Evolutionary conservation across 2,113 vertebrate genomes (phyloP).

Genomic region (Lophura nycthemera): DNA sequence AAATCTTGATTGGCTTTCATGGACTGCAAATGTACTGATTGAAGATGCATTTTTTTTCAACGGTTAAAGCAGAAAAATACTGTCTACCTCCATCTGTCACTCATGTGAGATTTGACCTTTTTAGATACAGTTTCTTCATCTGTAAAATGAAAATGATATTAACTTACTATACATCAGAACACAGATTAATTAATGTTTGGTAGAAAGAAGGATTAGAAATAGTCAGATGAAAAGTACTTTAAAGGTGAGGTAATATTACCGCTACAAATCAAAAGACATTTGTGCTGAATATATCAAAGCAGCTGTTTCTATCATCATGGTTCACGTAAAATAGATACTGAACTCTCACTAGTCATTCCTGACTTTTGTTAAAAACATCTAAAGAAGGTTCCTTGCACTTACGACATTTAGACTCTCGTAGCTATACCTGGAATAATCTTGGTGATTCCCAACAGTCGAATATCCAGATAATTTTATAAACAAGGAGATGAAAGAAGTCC

Average conservation of each 20-base stretch:
- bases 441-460: not conserved
- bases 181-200: not conserved
- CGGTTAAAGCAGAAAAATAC: not conserved
- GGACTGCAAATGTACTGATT: not conserved
- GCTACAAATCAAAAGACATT: slow-evolving; percentile 4
- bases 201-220: slow-evolving; percentile 2
- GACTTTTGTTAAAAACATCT: not conserved
- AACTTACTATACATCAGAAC: not conserved
- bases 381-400: not conserved
- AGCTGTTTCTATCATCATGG: not conserved
- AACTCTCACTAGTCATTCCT: not conserved
- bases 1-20: not conserved
- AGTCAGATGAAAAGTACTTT: not conserved
- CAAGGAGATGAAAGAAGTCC: not conserved
- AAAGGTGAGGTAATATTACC: not conserved
- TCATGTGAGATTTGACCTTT: slow-evolving; percentile 16
- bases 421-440: not conserved
- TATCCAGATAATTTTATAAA: not conserved
- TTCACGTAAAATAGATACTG: not conserved
- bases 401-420: not conserved
- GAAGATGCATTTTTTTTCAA: not conserved
- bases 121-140: not conserved
- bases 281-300: not conserved
- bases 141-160: not conserved
- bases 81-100: not conserved